phyloP scores from a whole-genome alignment of 2,113 vertebrate species.

The Thamnaconus septentrionalis region DNA sequence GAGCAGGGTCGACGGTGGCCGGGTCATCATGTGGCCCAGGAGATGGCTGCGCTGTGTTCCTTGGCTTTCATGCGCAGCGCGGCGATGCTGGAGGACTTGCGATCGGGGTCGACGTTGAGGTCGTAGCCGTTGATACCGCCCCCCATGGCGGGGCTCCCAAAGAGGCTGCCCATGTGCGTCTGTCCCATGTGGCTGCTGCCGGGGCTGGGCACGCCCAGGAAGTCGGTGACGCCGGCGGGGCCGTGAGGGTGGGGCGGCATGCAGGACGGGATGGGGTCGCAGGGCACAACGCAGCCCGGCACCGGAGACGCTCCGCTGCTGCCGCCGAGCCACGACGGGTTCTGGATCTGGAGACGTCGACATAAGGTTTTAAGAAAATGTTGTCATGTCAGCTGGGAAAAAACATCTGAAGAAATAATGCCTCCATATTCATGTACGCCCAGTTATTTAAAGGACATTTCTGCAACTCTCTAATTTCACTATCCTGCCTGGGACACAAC shows the following conservation, averaged over 20 bases:
- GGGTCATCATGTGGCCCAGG: conserved; percentile 92
- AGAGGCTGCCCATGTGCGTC: conserved; percentile 93
- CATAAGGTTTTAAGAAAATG: not conserved
- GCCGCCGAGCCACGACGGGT: conserved; percentile 90
- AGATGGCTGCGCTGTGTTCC: conserved; percentile 97
- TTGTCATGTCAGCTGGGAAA: too few relatives aligned
- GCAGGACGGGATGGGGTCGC: conserved; percentile 89
- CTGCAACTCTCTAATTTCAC: too few relatives aligned
- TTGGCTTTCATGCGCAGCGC: conserved; percentile 96
- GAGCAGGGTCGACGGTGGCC: conserved; percentile 17
- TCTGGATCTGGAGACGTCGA: conserved; percentile 85
- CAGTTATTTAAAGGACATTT: too few relatives aligned
- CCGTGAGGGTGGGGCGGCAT: conserved; percentile 91
- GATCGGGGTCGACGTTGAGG: conserved; percentile 91
- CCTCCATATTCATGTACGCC: too few relatives aligned
- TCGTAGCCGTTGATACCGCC: conserved; percentile 90
- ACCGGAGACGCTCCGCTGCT: conserved; percentile 86
- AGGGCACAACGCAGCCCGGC: conserved; percentile 90
- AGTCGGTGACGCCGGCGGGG: conserved; percentile 83
- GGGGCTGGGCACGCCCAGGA: conserved; percentile 84
- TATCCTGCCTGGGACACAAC: too few relatives aligned
- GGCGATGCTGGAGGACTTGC: conserved; percentile 95
- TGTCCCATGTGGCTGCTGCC: conserved; percentile 88
- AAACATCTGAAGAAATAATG: too few relatives aligned
- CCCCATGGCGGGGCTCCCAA: conserved; percentile 82